phyloP scores from a whole-genome alignment of 2,113 vertebrate species.

The Choloepus hoffmanni region DNA sequence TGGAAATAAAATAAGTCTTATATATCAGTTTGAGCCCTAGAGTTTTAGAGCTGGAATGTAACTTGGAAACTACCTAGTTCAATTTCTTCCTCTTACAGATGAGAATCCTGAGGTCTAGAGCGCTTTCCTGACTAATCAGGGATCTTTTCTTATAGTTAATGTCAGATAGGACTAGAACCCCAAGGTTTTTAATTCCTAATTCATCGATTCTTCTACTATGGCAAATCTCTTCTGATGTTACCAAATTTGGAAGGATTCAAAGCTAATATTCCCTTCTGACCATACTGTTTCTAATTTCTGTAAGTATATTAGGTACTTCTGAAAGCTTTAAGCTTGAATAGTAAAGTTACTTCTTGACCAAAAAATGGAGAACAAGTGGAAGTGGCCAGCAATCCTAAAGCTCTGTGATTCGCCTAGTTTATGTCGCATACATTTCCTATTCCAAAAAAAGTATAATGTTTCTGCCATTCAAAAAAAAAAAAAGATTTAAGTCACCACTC shows the following conservation, averaged over 20 bases:
- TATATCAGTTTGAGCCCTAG: background rate
- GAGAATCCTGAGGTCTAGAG: constrained; percentile 19
- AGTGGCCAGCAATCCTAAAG: background rate
- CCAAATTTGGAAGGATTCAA: constrained; percentile 53
- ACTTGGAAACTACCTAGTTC: constrained; percentile 14
- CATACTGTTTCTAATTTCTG: constrained; percentile 59
- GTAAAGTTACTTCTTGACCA: constrained; percentile 39
- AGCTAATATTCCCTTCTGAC: background rate
- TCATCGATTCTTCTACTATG: background rate
- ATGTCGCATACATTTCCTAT: background rate
- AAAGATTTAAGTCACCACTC: constrained; percentile 68
- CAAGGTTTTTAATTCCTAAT: background rate
- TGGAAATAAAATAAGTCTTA: background rate
- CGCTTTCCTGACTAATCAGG: background rate
- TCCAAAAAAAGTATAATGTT: background rate
- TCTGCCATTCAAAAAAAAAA: constrained; percentile 5
- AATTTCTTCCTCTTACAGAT: background rate
- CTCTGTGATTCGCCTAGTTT: constrained; percentile 63
- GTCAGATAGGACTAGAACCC: background rate
- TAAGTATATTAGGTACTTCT: constrained; percentile 14
- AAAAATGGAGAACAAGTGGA: constrained; percentile 40
- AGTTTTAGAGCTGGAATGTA: constrained; percentile 6
- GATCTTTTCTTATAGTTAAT: constrained; percentile 26
- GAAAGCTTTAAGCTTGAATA: constrained; percentile 56
- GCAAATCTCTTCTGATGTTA: constrained; percentile 29